These are phyloP conservation scores for Cyanoliseus patagonus DNA, from an alignment of 2,113 vertebrate species.

Conservation along the genomic window DNA sequence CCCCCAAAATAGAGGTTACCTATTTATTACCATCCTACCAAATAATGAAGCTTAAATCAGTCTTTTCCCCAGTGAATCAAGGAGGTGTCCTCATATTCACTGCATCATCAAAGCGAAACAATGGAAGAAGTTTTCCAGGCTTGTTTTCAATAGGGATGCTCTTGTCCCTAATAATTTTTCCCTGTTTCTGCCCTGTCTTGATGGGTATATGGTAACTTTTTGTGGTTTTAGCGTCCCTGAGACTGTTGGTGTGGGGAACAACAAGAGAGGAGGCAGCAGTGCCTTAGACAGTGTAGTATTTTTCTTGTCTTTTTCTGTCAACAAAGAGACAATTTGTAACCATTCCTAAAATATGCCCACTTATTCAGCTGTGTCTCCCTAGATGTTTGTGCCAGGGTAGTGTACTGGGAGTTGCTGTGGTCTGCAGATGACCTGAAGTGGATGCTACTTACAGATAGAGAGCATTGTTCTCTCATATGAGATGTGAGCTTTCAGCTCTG, in stretches of 20 bases:
- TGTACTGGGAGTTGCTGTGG: not conserved
- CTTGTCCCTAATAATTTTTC: not conserved
- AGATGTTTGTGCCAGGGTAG: not conserved
- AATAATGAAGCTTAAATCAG: not conserved
- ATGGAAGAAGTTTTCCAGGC: not conserved
- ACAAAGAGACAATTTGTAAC: not conserved
- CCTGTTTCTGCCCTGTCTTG: not conserved
- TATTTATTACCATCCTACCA: not conserved
- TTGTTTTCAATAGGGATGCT: not conserved
- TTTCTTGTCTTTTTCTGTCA: not conserved
- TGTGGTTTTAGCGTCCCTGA: not conserved
- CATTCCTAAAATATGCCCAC: not conserved
- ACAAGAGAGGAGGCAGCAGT: not conserved
- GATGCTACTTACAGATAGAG: not conserved
- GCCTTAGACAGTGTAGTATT: not conserved
- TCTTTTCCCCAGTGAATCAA: not conserved
- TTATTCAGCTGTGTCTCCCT: not conserved
- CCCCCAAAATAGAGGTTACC: not conserved
- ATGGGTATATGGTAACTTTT: not conserved
- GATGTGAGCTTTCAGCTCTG: not conserved
- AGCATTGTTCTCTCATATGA: not conserved
- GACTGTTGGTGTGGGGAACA: not conserved
- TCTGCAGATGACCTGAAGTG: not conserved
- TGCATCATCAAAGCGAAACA: not conserved
- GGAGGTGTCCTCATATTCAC: not conserved